Conservation (phyloP, 2,888 invertebrate genomes). For the Phymatocera aterrima region DNA sequence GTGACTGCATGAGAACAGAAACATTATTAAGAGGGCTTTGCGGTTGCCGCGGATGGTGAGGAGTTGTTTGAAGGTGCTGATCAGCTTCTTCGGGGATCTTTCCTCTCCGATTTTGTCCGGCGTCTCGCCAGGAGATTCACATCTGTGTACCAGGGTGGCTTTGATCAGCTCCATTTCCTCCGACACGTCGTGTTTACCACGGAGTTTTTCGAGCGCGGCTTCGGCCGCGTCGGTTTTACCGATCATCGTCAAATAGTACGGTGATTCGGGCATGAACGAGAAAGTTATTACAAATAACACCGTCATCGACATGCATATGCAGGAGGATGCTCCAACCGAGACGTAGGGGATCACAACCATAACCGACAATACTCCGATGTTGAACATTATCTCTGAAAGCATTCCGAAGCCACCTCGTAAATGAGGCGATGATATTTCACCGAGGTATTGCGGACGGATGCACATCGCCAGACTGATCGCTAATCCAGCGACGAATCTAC, state of each 20-base stretch:
- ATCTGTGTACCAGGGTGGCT: background rate
- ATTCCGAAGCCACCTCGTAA: constrained; percentile 79
- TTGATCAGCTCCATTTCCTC: constrained; percentile 72
- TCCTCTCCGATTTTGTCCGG: constrained; percentile 38
- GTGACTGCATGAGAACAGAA: constrained; percentile 74
- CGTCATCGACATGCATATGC: constrained; percentile 66
- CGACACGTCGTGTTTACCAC: constrained; percentile 75
- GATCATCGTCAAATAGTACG: constrained; percentile 69
- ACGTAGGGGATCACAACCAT: constrained; percentile 61
- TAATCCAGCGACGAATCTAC: constrained; percentile 59
- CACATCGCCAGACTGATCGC: constrained; percentile 55
- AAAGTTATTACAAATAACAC: constrained; percentile 67
- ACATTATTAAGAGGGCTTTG: constrained; percentile 73
- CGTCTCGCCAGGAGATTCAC: constrained; percentile 36
- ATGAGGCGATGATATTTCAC: constrained; percentile 59
- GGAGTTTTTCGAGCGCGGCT: constrained; percentile 71
- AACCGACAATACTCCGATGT: constrained; percentile 63
- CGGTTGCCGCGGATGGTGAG: constrained; percentile 60
- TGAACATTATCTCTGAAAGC: constrained; percentile 77
- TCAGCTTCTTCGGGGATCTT: constrained; percentile 47
- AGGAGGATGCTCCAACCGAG: background rate
- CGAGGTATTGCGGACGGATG: constrained; percentile 60
- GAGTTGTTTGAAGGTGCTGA: constrained; percentile 55
- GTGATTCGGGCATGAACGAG: constrained; percentile 76
- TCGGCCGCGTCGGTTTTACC: constrained; percentile 71